These are phyloP conservation scores for Pollenia angustigena DNA, from an alignment of 2,888 invertebrate species.

Conservation along the genomic window DNA sequence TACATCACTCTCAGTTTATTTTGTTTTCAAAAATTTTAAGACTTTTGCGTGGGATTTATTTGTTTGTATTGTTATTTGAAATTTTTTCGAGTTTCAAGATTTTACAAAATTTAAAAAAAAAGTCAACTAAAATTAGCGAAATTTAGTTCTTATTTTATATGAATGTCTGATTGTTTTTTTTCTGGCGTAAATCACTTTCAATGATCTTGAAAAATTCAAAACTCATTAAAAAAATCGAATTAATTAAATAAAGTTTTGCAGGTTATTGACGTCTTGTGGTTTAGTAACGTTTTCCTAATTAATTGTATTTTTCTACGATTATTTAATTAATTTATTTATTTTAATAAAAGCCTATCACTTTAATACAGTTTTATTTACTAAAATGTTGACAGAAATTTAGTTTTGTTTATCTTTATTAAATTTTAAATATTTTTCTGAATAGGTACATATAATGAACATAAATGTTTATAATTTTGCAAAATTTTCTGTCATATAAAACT, in stretches of 20 bases:
- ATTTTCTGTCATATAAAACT: too few species aligned
- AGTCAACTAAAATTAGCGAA: constrained; percentile 21
- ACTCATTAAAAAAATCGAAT: constrained; percentile 24
- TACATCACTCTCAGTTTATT: not conserved
- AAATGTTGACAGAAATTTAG: too few species aligned
- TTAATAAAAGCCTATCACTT: too few species aligned
- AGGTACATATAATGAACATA: too few species aligned
- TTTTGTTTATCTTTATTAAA: too few species aligned
- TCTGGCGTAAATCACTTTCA: constrained; percentile 51
- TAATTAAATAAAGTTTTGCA: not conserved
- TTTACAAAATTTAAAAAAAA: constrained; percentile 25
- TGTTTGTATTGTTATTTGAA: constrained; percentile 17
- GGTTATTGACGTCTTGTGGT: constrained; percentile 40
- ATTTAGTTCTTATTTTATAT: constrained; percentile 29
- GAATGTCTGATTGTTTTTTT: constrained; percentile 27
- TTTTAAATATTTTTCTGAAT: too few species aligned
- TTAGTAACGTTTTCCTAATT: not conserved
- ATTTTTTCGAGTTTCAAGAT: constrained; percentile 10
- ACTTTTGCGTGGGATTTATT: constrained; percentile 20
- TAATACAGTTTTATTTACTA: too few species aligned
- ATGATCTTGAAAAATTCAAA: constrained; percentile 47
- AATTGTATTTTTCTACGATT: not conserved
- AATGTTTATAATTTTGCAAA: too few species aligned
- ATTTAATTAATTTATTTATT: too few species aligned
- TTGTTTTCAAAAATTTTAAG: constrained; percentile 5